phyloP scores from a whole-genome alignment of 2,113 vertebrate genomes.

The Chaetodon trifascialis region DNA sequence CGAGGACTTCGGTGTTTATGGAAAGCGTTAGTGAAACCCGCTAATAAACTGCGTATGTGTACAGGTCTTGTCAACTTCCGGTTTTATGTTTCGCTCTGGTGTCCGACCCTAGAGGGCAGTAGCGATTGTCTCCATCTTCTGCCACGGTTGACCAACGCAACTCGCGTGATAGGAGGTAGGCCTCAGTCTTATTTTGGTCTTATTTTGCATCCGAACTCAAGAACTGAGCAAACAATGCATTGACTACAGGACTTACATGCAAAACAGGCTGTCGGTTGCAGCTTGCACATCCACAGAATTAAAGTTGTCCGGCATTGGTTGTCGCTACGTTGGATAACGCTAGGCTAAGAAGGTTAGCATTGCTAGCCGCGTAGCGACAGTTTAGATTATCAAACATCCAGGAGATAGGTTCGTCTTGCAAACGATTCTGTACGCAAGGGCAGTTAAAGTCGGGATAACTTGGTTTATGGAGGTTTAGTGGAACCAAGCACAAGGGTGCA shows the following conservation, averaged over 20 bases:
- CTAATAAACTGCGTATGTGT: background rate
- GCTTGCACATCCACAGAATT: background rate
- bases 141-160: conserved; percentile 68
- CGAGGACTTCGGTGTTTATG: background rate
- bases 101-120: conserved; percentile 51
- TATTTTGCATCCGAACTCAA: background rate
- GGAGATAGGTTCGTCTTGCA: accelerated
- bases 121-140: conserved; percentile 26
- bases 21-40: background rate
- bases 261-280: accelerated
- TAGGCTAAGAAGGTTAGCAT: conserved; percentile 41
- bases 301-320: conserved; percentile 13
- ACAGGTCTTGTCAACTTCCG: conserved; percentile 5
- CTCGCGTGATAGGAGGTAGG: conserved; percentile 75
- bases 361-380: conserved; percentile 26
- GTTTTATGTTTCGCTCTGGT: background rate
- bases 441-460: accelerated
- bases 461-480: accelerated
- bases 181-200: conserved; percentile 41
- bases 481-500: background rate
- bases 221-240: accelerated
- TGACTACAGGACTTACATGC: accelerated
- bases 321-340: conserved; percentile 21
- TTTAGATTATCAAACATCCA: background rate
- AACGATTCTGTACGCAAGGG: accelerated